These are phyloP conservation scores for Gnathonemus echidnorhynchus DNA, from an alignment of 2,113 vertebrate species.

Conservation along the genomic window DNA sequence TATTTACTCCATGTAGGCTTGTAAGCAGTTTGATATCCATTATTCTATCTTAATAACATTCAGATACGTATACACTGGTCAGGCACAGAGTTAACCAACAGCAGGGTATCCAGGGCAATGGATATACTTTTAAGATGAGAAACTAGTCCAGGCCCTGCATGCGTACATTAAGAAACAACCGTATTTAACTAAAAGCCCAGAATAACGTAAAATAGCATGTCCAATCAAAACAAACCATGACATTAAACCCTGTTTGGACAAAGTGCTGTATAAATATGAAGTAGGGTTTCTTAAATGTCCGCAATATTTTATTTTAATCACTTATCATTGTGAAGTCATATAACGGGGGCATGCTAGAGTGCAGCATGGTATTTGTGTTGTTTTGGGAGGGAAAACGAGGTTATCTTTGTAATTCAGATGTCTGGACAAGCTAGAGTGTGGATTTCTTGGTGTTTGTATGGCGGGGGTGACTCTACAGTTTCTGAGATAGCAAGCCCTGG, in stretches of 20 bases:
- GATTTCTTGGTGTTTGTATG: slow-evolving; percentile 2
- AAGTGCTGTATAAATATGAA: neutral
- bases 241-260: neutral
- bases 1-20: neutral
- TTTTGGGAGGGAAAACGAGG: neutral
- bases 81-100: neutral
- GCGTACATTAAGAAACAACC: neutral
- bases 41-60: neutral
- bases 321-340: neutral
- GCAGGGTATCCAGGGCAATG: neutral
- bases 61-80: neutral
- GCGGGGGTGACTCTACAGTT: neutral
- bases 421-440: neutral
- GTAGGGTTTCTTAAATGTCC: neutral
- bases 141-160: neutral
- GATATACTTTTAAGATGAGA: neutral
- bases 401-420: slow-evolving; percentile 11
- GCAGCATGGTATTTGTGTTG: neutral
- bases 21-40: no score
- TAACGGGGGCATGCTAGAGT: neutral
- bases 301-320: neutral
- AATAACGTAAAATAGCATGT: neutral
- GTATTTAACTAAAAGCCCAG: neutral
- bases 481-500: slow-evolving; percentile 11
- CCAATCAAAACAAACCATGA: neutral